These are phyloP conservation scores for Crematogaster levior DNA, from an alignment of 2,888 invertebrate genomes.

Conservation along the genomic window DNA sequence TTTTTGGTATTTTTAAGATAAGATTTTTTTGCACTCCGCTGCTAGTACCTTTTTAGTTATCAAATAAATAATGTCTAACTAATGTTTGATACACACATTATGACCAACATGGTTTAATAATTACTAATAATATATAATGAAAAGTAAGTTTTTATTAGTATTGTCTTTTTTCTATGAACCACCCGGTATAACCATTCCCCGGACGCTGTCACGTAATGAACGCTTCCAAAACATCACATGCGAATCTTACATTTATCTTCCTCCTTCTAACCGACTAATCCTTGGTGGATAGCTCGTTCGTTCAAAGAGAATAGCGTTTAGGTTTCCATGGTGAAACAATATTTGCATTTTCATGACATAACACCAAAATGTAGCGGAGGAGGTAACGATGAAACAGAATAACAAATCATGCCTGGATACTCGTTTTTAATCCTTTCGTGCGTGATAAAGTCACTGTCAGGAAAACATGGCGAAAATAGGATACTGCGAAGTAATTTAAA, in stretches of 20 bases:
- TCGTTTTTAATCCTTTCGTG: conserved; percentile 59
- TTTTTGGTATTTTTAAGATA: neutral
- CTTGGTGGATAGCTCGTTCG: conserved; percentile 65
- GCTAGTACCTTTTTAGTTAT: neutral
- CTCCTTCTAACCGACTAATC: conserved; percentile 79
- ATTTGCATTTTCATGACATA: conserved; percentile 72
- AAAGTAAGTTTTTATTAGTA: conserved; percentile 3
- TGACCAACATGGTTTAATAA: neutral
- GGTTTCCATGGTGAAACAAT: conserved; percentile 74
- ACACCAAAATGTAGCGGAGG: conserved; percentile 47
- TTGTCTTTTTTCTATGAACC: neutral
- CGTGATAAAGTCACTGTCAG: conserved; percentile 28
- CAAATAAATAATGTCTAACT: neutral
- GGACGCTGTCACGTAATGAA: conserved; percentile 48
- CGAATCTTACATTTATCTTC: conserved; percentile 83
- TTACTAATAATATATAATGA: neutral
- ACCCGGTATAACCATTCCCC: conserved; percentile 3
- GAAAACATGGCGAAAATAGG: conserved; percentile 24
- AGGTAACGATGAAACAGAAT: conserved; percentile 63
- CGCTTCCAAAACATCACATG: conserved; percentile 72
- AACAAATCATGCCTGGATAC: conserved; percentile 61
- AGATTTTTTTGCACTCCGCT: neutral
- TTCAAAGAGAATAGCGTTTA: conserved; percentile 75
- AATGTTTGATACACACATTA: neutral
- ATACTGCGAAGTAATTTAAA: conserved; percentile 31